Percentiles rank a stretch among this genome's conserved stretches.
Evolutionary conservation across 1,140 invertebrate species (phyloP).

Genomic region (Brachionus rotundiformis): DNA sequence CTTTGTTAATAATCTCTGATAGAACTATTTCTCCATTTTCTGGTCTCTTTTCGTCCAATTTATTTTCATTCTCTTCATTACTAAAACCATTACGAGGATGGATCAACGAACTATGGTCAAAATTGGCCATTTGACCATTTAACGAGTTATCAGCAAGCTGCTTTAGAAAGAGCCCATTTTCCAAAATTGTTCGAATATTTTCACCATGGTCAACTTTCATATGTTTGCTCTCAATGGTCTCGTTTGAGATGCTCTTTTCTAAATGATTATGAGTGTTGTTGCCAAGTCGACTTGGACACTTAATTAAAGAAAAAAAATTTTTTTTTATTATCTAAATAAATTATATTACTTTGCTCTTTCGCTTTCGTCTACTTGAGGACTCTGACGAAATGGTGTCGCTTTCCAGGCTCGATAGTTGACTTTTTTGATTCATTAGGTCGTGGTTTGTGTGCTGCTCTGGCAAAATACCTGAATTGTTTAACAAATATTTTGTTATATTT

Average conservation of each 20-base stretch:
- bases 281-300: neutral
- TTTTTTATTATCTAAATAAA: neutral
- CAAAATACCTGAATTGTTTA: neutral
- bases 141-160: slow-evolving; percentile 12
- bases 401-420: neutral
- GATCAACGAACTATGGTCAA: neutral
- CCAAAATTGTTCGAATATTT: neutral
- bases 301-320: neutral
- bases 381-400: neutral
- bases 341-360: slow-evolving; percentile 19
- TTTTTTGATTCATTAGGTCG: neutral
- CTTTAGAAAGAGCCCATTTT: neutral
- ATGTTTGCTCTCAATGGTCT: neutral
- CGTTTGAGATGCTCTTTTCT: neutral
- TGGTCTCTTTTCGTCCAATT: neutral
- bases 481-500: neutral
- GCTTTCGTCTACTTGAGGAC: neutral
- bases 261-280: neutral
- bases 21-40: neutral
- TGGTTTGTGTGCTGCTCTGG: neutral
- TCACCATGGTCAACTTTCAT: neutral
- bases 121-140: neutral
- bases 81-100: neutral
- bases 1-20: slow-evolving; percentile 9
- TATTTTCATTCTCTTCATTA: slow-evolving; percentile 41